These are phyloP conservation scores for Caradrina kadenii DNA, from an alignment of 2,888 invertebrate species.

Conservation along the genomic window DNA sequence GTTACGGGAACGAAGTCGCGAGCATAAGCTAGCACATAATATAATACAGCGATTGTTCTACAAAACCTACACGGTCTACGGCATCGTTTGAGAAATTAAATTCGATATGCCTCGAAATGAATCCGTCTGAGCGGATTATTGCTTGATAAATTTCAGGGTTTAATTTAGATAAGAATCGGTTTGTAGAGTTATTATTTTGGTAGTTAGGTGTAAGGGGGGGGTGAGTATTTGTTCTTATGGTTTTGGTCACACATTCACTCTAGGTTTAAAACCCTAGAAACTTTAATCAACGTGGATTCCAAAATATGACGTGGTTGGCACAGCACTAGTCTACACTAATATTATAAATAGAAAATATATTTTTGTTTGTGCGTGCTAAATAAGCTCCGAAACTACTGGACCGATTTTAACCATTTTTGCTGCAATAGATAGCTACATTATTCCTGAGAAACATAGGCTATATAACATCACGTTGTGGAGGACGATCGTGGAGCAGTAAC, in stretches of 20 bases:
- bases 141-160: conserved; percentile 54
- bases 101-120: conserved; percentile 48
- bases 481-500: too few relatives aligned
- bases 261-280: too few relatives aligned
- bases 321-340: too few relatives aligned
- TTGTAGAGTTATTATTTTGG: conserved; percentile 19
- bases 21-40: not conserved
- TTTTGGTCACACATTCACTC: too few relatives aligned
- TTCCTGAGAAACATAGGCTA: too few relatives aligned
- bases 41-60: conserved; percentile 50
- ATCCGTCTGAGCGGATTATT: conserved; percentile 56
- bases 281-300: not conserved
- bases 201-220: not conserved
- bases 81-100: conserved; percentile 59
- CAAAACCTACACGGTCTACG: conserved; percentile 60
- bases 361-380: too few relatives aligned
- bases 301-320: not conserved
- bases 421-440: too few relatives aligned
- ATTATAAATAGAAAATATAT: too few relatives aligned
- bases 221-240: too few relatives aligned
- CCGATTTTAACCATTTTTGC: too few relatives aligned
- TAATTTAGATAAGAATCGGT: conserved; percentile 49
- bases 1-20: not conserved
- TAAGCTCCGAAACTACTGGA: too few relatives aligned
- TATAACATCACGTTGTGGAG: too few relatives aligned